Percentiles rank a stretch among this genome's conserved stretches.
Conservation (phyloP, 2,888 invertebrate species). For the Xylocampa areola region DNA sequence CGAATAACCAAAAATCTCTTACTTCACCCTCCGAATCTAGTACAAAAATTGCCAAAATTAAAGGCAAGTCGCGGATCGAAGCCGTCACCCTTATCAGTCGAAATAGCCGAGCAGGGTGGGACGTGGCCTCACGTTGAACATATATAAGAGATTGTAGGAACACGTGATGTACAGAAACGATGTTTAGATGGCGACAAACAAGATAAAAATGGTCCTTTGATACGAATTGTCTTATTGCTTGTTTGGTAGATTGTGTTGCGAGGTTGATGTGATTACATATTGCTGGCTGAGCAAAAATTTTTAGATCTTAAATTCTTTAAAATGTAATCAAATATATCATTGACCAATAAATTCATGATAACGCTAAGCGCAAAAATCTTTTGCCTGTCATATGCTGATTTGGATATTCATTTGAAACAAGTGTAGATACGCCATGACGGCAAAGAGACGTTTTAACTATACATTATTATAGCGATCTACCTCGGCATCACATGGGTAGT, state of each 20-base stretch:
- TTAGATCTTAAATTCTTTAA: too few relatives aligned
- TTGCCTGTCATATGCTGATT: too few relatives aligned
- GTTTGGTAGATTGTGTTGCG: conserved; percentile 3
- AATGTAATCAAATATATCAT: not conserved
- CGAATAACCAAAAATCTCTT: conserved; percentile 1
- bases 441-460: too few relatives aligned
- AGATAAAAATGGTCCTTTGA: conserved; percentile 14
- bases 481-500: too few relatives aligned
- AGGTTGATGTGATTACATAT: not conserved
- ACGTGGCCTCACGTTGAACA: conserved; percentile 35
- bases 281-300: not conserved
- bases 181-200: conserved; percentile 4
- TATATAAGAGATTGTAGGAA: conserved; percentile 42
- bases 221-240: not conserved
- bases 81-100: conserved; percentile 32
- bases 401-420: too few relatives aligned
- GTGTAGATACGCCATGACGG: too few relatives aligned
- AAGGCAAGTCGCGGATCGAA: conserved; percentile 33
- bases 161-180: conserved; percentile 20
- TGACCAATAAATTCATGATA: not conserved
- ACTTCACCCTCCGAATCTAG: conserved; percentile 2
- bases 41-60: conserved; percentile 56
- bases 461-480: too few relatives aligned
- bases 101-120: conserved; percentile 48
- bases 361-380: not conserved